Conservation (phyloP, 2,888 invertebrate genomes). For the Cetonia aurata region DNA sequence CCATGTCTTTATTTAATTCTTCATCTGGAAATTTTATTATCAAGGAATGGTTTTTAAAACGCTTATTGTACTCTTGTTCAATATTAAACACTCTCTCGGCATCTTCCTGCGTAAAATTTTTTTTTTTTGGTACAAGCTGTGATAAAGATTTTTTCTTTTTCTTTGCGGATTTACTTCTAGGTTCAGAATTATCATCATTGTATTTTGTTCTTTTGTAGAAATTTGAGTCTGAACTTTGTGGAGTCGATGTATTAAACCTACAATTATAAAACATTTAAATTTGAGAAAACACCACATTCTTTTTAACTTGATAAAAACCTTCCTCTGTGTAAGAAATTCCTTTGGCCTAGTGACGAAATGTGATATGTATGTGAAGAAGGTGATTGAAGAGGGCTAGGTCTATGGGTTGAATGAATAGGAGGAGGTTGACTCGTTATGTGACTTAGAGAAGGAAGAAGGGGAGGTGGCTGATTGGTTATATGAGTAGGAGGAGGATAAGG, state of each 20-base stretch:
- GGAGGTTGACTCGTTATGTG: constrained; percentile 1
- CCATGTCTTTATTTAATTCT: constrained; percentile 73
- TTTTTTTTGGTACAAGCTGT: constrained; percentile 65
- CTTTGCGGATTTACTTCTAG: constrained; percentile 16
- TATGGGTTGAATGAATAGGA: constrained; percentile 3
- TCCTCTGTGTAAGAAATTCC: constrained; percentile 23
- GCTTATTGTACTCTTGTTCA: constrained; percentile 71
- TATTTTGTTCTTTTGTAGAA: constrained; percentile 10
- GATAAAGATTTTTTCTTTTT: constrained; percentile 71
- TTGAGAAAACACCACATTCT: not conserved
- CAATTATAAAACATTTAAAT: not conserved
- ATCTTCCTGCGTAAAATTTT: constrained; percentile 72
- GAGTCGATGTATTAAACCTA: constrained; percentile 6
- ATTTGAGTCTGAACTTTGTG: constrained; percentile 9
- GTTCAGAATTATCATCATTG: not conserved
- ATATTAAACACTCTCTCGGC: constrained; percentile 72
- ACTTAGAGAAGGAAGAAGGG: not conserved
- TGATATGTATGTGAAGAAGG: constrained; percentile 8
- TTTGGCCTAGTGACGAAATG: not conserved
- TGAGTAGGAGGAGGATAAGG: constrained; percentile 1
- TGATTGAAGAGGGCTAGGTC: not conserved
- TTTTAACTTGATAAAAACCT: constrained; percentile 15
- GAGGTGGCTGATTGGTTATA: not conserved
- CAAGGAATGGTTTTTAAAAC: constrained; percentile 69
- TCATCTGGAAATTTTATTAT: constrained; percentile 78